Percentiles rank a stretch among this genome's conserved stretches.
Evolutionary conservation across 2,113 vertebrate genomes (phyloP).

Genomic region (Pycnonotus jocosus): DNA sequence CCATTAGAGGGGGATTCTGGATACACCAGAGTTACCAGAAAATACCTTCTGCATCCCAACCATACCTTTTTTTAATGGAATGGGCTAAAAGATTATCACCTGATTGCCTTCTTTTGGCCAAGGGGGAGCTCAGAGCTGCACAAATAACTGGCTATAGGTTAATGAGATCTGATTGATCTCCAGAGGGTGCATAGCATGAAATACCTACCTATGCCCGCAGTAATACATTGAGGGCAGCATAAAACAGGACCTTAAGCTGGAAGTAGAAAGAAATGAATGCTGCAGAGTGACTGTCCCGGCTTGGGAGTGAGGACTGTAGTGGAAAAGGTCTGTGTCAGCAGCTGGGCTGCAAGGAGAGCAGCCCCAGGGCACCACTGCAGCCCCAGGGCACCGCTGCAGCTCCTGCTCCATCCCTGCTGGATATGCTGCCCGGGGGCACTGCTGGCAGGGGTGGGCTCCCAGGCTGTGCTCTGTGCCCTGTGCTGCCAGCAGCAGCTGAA

Average conservation of each 20-base stretch:
- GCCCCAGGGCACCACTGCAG: not conserved
- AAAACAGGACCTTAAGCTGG: not conserved
- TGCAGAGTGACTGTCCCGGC: not conserved
- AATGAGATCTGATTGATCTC: constrained; percentile 27
- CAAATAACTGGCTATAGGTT: constrained; percentile 1
- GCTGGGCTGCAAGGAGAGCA: not conserved
- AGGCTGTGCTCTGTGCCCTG: not conserved
- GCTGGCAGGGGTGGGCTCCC: not conserved
- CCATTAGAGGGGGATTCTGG: not conserved
- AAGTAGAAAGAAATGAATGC: not conserved
- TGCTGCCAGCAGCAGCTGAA: not conserved
- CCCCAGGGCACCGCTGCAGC: not conserved
- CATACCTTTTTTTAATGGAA: not conserved
- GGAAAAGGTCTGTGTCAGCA: accelerated
- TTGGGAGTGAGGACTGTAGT: not conserved
- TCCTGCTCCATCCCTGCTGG: not conserved
- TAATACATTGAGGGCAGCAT: not conserved
- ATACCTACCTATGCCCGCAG: accelerated
- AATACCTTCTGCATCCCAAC: not conserved
- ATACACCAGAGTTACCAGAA: not conserved
- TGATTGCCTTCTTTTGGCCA: not conserved
- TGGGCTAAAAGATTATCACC: not conserved
- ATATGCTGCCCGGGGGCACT: not conserved
- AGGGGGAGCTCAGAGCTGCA: not conserved
- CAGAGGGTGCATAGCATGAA: not conserved